Percentiles rank a stretch among this genome's conserved stretches.
Conservation (phyloP, 2,797 vertebrate genomes). For the Prunella strophiata region DNA sequence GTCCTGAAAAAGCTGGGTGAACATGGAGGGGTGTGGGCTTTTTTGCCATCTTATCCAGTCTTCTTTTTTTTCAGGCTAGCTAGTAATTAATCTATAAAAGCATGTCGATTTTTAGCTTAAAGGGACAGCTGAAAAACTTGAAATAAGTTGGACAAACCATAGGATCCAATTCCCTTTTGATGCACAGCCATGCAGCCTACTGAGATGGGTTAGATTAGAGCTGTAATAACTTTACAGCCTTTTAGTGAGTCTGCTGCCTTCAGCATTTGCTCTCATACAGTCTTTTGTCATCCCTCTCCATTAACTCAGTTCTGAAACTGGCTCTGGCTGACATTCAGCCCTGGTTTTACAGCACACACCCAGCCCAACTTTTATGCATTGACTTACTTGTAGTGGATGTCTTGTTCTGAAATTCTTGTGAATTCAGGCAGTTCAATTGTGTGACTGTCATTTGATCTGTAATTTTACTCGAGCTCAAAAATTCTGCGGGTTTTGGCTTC, state of each 20-base stretch:
- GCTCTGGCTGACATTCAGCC: background rate
- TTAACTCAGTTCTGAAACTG: background rate
- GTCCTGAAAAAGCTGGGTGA: background rate
- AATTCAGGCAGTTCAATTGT: background rate
- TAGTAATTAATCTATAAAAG: background rate
- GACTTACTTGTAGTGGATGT: background rate
- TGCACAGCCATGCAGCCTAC: background rate
- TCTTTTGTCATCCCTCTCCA: background rate
- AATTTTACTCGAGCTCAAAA: background rate
- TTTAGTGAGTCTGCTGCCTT: background rate
- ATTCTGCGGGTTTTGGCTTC: background rate
- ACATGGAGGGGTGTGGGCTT: background rate
- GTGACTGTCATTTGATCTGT: background rate
- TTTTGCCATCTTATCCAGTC: background rate
- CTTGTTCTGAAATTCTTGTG: background rate
- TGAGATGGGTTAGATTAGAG: background rate
- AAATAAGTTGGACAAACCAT: background rate
- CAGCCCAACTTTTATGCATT: background rate
- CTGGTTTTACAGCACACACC: background rate
- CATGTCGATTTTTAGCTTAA: background rate
- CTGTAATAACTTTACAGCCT: background rate
- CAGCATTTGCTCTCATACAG: background rate
- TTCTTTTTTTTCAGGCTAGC: background rate
- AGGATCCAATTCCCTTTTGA: background rate
- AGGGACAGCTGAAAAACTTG: background rate